These are phyloP conservation scores for Amiota mariae DNA, from an alignment of 2,888 invertebrate species.

Conservation along the genomic window DNA sequence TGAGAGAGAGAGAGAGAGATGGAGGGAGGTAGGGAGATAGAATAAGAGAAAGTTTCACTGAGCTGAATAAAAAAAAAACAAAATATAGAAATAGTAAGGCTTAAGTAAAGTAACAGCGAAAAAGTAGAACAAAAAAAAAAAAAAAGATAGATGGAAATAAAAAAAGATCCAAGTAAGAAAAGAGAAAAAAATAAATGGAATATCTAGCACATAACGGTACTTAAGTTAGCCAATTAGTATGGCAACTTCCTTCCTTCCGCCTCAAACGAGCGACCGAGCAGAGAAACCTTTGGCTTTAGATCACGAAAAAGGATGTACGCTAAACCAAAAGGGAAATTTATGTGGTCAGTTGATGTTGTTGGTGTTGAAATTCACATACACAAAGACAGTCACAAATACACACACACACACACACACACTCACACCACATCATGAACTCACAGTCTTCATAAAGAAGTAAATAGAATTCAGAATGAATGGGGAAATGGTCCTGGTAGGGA, in stretches of 20 bases:
- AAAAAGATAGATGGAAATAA: conserved; percentile 18
- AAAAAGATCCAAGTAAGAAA: conserved; percentile 41
- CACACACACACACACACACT: neutral
- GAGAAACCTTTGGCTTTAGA: neutral
- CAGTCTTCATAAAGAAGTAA: no score
- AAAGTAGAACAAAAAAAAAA: conserved; percentile 28
- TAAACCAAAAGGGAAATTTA: conserved; percentile 34
- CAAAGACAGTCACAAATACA: neutral
- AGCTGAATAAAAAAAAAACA: conserved; percentile 25
- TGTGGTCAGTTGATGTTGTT: conserved; percentile 26
- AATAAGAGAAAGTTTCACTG: conserved; percentile 12
- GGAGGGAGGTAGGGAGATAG: no score
- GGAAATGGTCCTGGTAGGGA: no score
- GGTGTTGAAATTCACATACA: conserved; percentile 4
- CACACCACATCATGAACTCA: no score
- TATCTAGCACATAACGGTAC: conserved; percentile 55
- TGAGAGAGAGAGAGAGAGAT: no score
- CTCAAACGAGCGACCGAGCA: neutral
- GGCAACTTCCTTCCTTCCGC: conserved; percentile 25
- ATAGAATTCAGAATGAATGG: no score
- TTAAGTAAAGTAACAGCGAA: neutral
- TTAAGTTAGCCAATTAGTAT: conserved; percentile 67
- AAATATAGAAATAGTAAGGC: conserved; percentile 14
- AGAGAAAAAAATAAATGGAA: conserved; percentile 47
- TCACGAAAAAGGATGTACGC: conserved; percentile 8